phyloP scores from a whole-genome alignment of 2,113 vertebrate species.

The Smithornis capensis region DNA sequence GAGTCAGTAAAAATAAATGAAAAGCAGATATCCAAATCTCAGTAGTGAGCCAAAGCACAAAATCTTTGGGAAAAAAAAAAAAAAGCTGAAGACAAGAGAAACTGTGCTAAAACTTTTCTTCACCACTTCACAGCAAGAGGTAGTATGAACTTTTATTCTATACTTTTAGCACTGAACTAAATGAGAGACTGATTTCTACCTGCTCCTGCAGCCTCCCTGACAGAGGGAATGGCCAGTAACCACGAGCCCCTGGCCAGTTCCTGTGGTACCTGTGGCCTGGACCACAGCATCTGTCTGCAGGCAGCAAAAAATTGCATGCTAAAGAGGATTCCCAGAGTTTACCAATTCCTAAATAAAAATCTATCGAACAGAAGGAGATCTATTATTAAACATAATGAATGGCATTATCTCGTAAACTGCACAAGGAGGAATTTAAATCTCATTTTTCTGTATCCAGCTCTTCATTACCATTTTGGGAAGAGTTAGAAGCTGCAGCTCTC shows the following conservation, averaged over 20 bases:
- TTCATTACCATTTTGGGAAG: constrained; percentile 30
- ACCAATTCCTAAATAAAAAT: background rate
- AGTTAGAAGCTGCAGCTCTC: background rate
- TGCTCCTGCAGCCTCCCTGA: background rate
- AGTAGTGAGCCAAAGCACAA: background rate
- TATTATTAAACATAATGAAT: constrained; percentile 20
- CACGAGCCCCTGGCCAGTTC: background rate
- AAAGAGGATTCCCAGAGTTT: background rate
- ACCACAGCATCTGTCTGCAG: background rate
- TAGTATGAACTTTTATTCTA: background rate
- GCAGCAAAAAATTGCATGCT: background rate
- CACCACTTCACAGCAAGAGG: background rate
- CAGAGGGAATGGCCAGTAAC: background rate
- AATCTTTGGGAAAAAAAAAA: background rate
- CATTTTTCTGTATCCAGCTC: background rate
- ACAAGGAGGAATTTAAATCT: background rate
- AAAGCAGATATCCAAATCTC: background rate
- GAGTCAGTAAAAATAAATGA: background rate
- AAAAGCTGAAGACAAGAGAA: background rate
- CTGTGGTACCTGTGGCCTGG: background rate
- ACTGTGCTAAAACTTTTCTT: background rate
- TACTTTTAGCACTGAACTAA: background rate
- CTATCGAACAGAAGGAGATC: background rate
- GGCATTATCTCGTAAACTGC: background rate
- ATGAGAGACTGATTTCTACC: rapidly evolving